Evolutionary conservation across 2,113 vertebrate genomes (phyloP).

Genomic region (Camarhynchus parvulus): DNA sequence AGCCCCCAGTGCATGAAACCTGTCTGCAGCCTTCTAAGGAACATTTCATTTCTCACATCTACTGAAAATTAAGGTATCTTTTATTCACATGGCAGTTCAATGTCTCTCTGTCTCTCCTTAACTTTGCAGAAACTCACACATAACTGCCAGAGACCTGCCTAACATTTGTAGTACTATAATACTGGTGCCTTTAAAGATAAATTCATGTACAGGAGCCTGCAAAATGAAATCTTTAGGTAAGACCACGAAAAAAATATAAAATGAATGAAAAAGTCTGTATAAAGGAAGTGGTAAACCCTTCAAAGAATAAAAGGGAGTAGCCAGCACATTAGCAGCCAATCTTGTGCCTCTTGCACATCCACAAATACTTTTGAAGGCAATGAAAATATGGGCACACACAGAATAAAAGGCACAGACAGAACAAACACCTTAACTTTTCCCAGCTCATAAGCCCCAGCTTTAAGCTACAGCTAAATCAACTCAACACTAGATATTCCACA

Average conservation of each 20-base stretch:
- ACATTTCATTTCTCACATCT: not conserved
- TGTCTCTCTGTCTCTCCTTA: not conserved
- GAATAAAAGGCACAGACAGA: not conserved
- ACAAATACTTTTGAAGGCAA: not conserved
- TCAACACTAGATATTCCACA: not conserved
- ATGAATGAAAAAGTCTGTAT: not conserved
- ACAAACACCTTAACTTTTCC: not conserved
- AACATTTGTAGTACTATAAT: not conserved
- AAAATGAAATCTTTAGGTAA: not conserved
- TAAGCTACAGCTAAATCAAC: not conserved
- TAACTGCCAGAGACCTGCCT: not conserved
- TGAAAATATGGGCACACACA: not conserved
- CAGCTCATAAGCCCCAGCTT: not conserved
- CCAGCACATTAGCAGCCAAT: not conserved
- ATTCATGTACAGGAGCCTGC: not conserved
- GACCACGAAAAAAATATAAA: not conserved
- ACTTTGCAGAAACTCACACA: not conserved
- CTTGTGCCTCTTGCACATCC: not conserved
- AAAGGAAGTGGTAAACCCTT: not conserved
- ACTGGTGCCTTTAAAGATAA: not conserved
- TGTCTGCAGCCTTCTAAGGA: slow-evolving; percentile 13
- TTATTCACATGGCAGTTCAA: slow-evolving; percentile 7
- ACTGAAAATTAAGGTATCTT: slow-evolving; percentile 13
- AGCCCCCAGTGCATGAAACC: not conserved
- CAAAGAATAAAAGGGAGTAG: not conserved